Evolutionary conservation across 2,797 vertebrate species (phyloP).

Genomic region (Pampus argenteus): DNA sequence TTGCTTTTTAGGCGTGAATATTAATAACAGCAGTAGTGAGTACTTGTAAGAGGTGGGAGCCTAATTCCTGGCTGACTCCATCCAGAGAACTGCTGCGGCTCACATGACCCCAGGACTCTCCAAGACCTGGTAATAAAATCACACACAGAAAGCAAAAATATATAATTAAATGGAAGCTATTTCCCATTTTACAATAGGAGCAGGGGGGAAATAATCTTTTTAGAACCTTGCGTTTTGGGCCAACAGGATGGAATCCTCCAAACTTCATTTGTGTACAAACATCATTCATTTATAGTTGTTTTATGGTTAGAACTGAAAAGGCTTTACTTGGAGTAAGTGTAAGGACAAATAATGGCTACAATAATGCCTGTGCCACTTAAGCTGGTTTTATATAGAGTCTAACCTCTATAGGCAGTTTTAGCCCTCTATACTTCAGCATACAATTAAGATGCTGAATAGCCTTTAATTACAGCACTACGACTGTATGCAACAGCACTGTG

Average conservation of each 20-base stretch:
- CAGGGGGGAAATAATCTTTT: not conserved
- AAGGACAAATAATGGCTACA: not conserved
- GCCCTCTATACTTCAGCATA: not conserved
- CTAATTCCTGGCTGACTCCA: slow-evolving; percentile 93
- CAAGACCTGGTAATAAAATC: slow-evolving; percentile 86
- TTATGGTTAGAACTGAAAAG: not conserved
- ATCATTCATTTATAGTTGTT: not conserved
- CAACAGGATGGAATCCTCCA: not conserved
- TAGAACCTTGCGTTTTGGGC: not conserved
- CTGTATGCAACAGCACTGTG: not conserved
- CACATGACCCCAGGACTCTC: slow-evolving; percentile 97
- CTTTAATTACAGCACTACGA: not conserved
- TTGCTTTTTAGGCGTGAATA: not conserved
- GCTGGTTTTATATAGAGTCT: not conserved
- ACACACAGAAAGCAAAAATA: slow-evolving; percentile 14
- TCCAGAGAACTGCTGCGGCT: slow-evolving; percentile 91
- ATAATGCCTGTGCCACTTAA: not conserved
- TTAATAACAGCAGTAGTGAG: not conserved
- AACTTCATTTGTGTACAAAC: not conserved
- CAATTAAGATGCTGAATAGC: not conserved
- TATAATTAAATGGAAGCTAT: not conserved
- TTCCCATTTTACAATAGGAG: slow-evolving; percentile 1
- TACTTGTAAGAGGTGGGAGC: slow-evolving; percentile 98
- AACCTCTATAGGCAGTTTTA: not conserved
- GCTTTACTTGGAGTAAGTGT: not conserved